phyloP scores from a whole-genome alignment of 2,888 invertebrate species.

The Odontocolon sp. region DNA sequence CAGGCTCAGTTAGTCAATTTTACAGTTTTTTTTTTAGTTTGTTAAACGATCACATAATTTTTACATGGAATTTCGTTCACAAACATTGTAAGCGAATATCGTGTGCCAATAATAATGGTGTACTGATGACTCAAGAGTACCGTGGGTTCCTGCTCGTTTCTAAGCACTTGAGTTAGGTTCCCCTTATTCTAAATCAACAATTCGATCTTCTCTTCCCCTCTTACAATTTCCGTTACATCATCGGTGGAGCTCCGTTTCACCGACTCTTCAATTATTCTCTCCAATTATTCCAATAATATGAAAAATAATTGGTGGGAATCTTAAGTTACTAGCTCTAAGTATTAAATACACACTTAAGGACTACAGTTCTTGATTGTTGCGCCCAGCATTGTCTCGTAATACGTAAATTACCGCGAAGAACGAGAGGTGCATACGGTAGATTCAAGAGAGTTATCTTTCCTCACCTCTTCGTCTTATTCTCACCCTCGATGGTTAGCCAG shows the following conservation, averaged over 20 bases:
- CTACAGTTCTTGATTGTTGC: constrained; percentile 17
- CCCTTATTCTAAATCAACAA: too few species aligned
- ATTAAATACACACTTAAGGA: constrained; percentile 21
- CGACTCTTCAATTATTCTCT: background rate
- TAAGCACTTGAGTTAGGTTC: too few species aligned
- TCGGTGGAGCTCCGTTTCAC: background rate
- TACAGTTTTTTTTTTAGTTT: too few species aligned
- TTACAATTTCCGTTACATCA: background rate
- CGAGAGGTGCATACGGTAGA: constrained; percentile 20
- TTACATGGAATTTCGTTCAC: too few species aligned
- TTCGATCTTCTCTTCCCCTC: too few species aligned
- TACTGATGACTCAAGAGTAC: too few species aligned
- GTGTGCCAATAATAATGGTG: too few species aligned
- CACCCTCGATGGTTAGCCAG: constrained; percentile 1
- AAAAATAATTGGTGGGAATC: constrained; percentile 52
- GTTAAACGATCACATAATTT: too few species aligned
- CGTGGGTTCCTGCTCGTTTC: too few species aligned
- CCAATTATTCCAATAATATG: constrained; percentile 41
- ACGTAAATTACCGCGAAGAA: constrained; percentile 47
- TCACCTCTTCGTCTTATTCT: constrained; percentile 1
- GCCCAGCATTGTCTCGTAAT: constrained; percentile 52
- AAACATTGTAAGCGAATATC: too few species aligned
- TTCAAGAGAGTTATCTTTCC: constrained; percentile 27
- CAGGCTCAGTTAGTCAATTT: too few species aligned
- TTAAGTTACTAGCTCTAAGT: constrained; percentile 1